Percentiles rank a stretch among this genome's conserved stretches.
Conservation (phyloP, 1,140 invertebrate genomes). For the Eupeodes corollae region DNA sequence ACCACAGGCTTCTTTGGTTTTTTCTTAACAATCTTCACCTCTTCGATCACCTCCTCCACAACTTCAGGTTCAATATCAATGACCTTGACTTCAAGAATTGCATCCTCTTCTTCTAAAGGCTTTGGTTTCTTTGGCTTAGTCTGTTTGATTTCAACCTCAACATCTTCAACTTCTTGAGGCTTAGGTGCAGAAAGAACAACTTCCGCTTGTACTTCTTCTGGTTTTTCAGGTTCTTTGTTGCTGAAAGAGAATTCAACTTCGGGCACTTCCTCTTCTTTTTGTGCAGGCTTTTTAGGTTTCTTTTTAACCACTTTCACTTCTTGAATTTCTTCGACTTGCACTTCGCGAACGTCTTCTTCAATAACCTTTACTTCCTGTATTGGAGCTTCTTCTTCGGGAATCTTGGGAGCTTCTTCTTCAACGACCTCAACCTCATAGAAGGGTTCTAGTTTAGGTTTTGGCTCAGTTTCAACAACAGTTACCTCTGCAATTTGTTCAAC, state of each 20-base stretch:
- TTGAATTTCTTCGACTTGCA: conserved; percentile 16
- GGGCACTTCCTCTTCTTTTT: conserved; percentile 7
- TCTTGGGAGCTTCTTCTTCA: neutral
- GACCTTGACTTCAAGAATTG: conserved; percentile 23
- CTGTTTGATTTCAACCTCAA: conserved; percentile 5
- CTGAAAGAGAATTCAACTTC: conserved; percentile 4
- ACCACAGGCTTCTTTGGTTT: conserved; percentile 23
- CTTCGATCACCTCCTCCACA: conserved; percentile 22
- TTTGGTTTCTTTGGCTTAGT: conserved; percentile 14
- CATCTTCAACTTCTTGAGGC: conserved; percentile 7
- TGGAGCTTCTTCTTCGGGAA: conserved; percentile 7
- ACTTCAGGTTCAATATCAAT: conserved; percentile 23
- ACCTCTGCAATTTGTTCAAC: neutral
- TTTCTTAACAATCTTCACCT: conserved; percentile 15
- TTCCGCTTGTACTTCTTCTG: neutral
- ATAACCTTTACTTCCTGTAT: conserved; percentile 19
- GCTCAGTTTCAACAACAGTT: conserved; percentile 12
- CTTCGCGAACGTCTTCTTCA: conserved; percentile 15
- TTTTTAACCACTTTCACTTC: conserved; percentile 2
- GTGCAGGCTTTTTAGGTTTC: conserved; percentile 1
- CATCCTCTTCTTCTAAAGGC: conserved; percentile 10
- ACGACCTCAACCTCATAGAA: neutral
- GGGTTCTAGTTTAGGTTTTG: neutral
- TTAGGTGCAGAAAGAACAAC: neutral
- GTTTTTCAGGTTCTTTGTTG: conserved; percentile 8